These are phyloP conservation scores for Pseudorhombus dupliciocellatus DNA, from an alignment of 2,113 vertebrate genomes.

Conservation along the genomic window DNA sequence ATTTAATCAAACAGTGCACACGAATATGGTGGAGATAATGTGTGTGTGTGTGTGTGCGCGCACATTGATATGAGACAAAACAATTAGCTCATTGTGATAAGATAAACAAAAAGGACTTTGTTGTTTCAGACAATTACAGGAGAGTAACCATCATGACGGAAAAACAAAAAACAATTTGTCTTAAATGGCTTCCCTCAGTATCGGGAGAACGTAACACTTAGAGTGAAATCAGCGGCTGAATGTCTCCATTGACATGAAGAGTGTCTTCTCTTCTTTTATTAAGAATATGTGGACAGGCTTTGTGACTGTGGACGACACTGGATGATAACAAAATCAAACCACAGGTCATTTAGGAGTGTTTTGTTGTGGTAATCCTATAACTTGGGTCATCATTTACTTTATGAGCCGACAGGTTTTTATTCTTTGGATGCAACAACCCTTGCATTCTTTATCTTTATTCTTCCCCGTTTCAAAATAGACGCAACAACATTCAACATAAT, in stretches of 20 bases:
- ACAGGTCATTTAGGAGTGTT: neutral
- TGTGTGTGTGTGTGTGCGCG: constrained; percentile 16
- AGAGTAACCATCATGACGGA: constrained; percentile 18
- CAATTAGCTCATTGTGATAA: constrained; percentile 59
- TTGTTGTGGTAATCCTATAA: neutral
- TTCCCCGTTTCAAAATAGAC: no score
- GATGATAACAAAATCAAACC: neutral
- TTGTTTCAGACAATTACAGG: constrained; percentile 54
- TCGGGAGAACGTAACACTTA: constrained; percentile 12
- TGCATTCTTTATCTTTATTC: no score
- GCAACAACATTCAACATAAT: neutral
- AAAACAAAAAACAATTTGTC: constrained; percentile 27
- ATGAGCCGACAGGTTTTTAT: no score
- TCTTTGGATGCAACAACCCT: neutral
- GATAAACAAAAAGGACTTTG: constrained; percentile 54
- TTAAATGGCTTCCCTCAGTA: constrained; percentile 11
- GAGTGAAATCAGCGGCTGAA: constrained; percentile 24
- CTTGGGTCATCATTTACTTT: no score
- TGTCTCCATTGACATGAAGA: constrained; percentile 1
- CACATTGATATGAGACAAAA: constrained; percentile 50
- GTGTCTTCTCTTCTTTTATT: constrained; percentile 16
- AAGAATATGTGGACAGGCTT: neutral
- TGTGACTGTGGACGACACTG: neutral
- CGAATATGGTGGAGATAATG: constrained; percentile 56
- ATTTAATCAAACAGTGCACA: constrained; percentile 79